Evolutionary conservation across 30 jellyfish, hydroid and myxozoan species (phyloP).

Genomic region (Hydractinia symbiolongicarpus): DNA sequence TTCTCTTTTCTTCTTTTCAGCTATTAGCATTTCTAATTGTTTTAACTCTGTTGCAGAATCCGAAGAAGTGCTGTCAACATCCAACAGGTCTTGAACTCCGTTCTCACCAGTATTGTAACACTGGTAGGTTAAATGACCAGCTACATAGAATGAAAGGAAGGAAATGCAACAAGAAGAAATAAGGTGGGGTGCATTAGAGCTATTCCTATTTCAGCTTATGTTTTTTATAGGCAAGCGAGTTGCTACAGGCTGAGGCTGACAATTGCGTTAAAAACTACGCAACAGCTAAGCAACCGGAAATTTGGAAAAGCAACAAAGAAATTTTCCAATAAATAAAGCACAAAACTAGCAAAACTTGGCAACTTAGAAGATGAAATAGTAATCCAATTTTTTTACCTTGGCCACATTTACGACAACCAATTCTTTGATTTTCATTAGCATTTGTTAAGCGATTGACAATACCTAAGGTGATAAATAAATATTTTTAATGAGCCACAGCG

Average conservation of each 20-base stretch:
- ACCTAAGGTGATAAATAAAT: not conserved
- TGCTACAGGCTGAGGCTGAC: too few relatives aligned
- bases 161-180: too few relatives aligned
- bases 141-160: conserved; percentile 1
- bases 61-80: conserved; percentile 30
- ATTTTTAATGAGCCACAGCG: too few relatives aligned
- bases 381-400: conserved; percentile 16
- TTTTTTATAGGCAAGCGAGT: too few relatives aligned
- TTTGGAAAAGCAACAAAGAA: too few relatives aligned
- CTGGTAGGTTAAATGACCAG: conserved; percentile 39
- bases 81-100: conserved; percentile 9
- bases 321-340: too few relatives aligned
- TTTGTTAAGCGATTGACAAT: conserved; percentile 37
- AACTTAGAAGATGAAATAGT: not conserved
- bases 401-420: conserved; percentile 48
- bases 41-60: conserved; percentile 33
- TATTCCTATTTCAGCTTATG: too few relatives aligned
- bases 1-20: conserved; percentile 24
- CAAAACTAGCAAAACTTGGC: not conserved
- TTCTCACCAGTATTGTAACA: conserved; percentile 30
- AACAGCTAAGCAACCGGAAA: too few relatives aligned
- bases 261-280: too few relatives aligned
- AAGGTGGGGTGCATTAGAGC: too few relatives aligned
- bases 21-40: conserved; percentile 20
- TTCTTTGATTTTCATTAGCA: conserved; percentile 26